Conservation (phyloP, 2,113 vertebrate genomes). For the Cinclus mexicanus region DNA sequence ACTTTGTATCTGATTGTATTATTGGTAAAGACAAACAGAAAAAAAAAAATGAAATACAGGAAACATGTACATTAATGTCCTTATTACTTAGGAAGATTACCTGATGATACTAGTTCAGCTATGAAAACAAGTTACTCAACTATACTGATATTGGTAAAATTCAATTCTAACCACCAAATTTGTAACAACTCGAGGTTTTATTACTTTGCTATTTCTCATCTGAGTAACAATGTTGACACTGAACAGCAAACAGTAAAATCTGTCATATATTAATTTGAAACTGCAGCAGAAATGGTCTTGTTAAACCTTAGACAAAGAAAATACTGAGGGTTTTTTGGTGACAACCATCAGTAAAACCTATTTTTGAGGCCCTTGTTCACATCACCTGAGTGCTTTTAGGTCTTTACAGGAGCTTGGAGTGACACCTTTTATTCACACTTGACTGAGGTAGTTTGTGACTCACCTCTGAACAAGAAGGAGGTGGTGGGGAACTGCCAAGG, state of each 20-base stretch:
- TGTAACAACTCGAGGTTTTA: not conserved
- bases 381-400: not conserved
- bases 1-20: not conserved
- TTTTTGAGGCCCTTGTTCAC: not conserved
- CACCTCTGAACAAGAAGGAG: not conserved
- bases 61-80: not conserved
- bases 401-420: not conserved
- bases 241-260: not conserved
- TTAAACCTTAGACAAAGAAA: not conserved
- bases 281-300: not conserved
- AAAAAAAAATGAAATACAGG: not conserved
- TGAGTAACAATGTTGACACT: not conserved
- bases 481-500: not conserved
- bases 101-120: not conserved
- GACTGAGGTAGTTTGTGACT: not conserved
- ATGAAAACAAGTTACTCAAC: not conserved
- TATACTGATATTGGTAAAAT: not conserved
- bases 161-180: not conserved
- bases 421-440: not conserved
- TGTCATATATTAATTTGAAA: not conserved
- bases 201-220: not conserved
- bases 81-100: not conserved
- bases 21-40: not conserved
- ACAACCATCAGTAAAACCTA: not conserved
- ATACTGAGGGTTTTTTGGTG: not conserved